Percentiles rank a stretch among this genome's conserved stretches.
phyloP scores from a whole-genome alignment of 2,888 invertebrate species.

The Callosobruchus maculatus region DNA sequence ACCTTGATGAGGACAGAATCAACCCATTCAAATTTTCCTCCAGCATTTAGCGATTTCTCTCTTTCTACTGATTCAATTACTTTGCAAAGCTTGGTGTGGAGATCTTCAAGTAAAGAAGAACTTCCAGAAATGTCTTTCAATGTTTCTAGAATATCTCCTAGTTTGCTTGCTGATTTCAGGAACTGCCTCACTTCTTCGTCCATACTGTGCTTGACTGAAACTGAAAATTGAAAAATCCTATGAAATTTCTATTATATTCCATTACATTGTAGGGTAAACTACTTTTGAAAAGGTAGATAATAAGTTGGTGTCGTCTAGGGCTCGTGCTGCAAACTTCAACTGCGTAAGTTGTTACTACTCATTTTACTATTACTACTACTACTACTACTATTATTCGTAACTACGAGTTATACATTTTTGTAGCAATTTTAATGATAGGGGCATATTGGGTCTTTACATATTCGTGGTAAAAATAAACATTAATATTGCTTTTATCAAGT shows the following conservation, averaged over 20 bases:
- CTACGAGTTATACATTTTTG: too few species aligned
- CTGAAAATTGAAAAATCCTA: constrained; percentile 17
- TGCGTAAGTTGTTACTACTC: too few species aligned
- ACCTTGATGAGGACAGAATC: constrained; percentile 83
- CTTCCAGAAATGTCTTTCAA: constrained; percentile 7
- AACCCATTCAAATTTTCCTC: constrained; percentile 93
- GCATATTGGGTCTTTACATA: too few species aligned
- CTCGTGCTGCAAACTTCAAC: too few species aligned
- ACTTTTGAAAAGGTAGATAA: too few species aligned
- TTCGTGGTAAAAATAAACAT: too few species aligned
- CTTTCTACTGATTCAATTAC: constrained; percentile 48
- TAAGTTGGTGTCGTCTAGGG: too few species aligned
- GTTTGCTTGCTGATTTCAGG: constrained; percentile 43
- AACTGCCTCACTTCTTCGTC: constrained; percentile 49
- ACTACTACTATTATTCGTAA: too few species aligned
- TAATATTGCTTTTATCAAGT: too few species aligned
- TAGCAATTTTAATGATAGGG: too few species aligned
- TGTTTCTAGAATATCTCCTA: constrained; percentile 27
- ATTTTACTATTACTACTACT: too few species aligned
- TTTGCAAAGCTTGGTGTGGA: constrained; percentile 32
- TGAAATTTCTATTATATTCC: too few species aligned
- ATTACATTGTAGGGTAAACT: background rate
- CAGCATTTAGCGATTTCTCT: constrained; percentile 66
- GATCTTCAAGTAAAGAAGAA: constrained; percentile 40
- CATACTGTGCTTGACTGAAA: constrained; percentile 40